phyloP scores from a whole-genome alignment of 2,888 invertebrate genomes.

The Agrypnus murinus region DNA sequence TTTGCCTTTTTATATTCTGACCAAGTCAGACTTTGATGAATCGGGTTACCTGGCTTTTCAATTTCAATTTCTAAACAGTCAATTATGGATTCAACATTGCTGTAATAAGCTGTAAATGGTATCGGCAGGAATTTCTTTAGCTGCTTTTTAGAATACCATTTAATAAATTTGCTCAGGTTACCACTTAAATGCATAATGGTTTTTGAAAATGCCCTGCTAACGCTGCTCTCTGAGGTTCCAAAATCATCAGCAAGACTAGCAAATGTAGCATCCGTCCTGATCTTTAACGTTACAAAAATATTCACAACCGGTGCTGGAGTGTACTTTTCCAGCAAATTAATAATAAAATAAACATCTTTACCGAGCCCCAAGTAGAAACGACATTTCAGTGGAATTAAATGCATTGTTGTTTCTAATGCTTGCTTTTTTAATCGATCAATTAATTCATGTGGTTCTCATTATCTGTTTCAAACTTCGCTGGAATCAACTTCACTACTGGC shows the following conservation, averaged over 20 bases:
- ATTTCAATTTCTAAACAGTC: conserved; percentile 67
- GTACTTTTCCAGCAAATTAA: neutral
- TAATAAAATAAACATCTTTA: conserved; percentile 5
- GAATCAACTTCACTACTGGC: neutral
- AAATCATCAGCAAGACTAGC: neutral
- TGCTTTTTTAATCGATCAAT: neutral
- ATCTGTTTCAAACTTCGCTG: neutral
- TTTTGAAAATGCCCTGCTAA: neutral
- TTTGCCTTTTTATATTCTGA: conserved; percentile 61
- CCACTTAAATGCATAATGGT: neutral
- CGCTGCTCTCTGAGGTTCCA: neutral
- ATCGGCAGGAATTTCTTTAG: conserved; percentile 50
- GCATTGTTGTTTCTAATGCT: neutral
- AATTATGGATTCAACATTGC: conserved; percentile 61
- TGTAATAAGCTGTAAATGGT: conserved; percentile 52
- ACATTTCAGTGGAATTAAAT: neutral
- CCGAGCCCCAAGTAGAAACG: neutral
- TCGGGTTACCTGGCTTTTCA: conserved; percentile 63
- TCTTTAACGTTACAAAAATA: too few relatives aligned
- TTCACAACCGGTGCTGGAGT: too few relatives aligned
- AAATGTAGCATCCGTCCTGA: neutral
- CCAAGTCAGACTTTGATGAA: conserved; percentile 64
- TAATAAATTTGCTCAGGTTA: conserved; percentile 35
- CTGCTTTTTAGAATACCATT: conserved; percentile 36
- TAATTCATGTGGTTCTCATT: neutral